Conservation (phyloP, 2,888 invertebrate species). For the Watsonalla binaria region DNA sequence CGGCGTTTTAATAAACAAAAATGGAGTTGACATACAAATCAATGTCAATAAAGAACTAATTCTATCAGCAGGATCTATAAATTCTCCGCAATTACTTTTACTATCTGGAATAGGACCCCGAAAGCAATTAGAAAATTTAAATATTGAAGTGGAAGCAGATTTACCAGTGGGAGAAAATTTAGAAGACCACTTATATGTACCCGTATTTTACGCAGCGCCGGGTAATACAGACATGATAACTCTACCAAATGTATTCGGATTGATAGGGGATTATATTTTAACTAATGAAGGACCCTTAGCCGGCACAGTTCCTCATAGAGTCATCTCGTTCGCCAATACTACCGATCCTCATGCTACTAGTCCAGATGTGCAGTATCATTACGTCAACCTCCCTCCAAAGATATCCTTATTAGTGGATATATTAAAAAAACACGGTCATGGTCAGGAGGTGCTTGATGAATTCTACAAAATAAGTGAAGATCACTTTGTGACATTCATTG, state of each 20-base stretch:
- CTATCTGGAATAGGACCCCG: constrained; percentile 74
- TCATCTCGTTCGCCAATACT: constrained; percentile 48
- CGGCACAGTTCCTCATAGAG: constrained; percentile 53
- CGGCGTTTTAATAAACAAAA: constrained; percentile 55
- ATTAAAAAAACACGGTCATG: constrained; percentile 33
- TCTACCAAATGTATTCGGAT: constrained; percentile 35
- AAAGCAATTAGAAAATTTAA: constrained; percentile 49
- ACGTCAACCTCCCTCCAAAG: constrained; percentile 40
- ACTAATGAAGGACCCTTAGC: constrained; percentile 68
- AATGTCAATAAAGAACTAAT: constrained; percentile 69
- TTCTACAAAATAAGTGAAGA: constrained; percentile 40
- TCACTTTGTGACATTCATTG: constrained; percentile 56
- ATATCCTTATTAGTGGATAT: constrained; percentile 38
- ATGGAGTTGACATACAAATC: constrained; percentile 46
- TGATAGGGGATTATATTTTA: constrained; percentile 63
- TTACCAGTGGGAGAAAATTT: constrained; percentile 74
- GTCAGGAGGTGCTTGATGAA: constrained; percentile 34
- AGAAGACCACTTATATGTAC: constrained; percentile 71
- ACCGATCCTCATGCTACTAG: constrained; percentile 37
- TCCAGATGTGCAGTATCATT: constrained; percentile 52
- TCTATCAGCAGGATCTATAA: constrained; percentile 68
- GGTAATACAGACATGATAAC: constrained; percentile 32
- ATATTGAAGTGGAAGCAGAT: constrained; percentile 58
- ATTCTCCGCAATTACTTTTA: constrained; percentile 72
- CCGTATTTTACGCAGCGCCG: constrained; percentile 46